phyloP scores from a whole-genome alignment of 2,797 vertebrate species.

The Amblyraja radiata region DNA sequence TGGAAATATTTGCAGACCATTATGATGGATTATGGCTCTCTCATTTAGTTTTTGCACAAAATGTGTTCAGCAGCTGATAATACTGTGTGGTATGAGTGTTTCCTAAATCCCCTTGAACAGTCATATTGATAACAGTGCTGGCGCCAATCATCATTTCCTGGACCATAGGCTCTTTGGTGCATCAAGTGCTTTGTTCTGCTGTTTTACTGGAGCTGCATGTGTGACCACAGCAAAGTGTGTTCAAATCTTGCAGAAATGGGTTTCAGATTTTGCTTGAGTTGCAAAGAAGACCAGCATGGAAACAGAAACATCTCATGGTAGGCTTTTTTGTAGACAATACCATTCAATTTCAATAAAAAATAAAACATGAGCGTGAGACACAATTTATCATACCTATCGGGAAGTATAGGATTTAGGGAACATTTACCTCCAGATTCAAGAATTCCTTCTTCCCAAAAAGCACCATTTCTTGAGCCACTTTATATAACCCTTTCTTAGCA shows the following conservation, averaged over 20 bases:
- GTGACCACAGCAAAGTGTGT: background rate
- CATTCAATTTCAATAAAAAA: too few relatives aligned
- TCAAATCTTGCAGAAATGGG: background rate
- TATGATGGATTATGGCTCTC: background rate
- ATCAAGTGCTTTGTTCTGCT: background rate
- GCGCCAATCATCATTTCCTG: background rate
- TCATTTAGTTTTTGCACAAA: background rate
- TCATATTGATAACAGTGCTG: background rate
- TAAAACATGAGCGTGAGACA: too few relatives aligned
- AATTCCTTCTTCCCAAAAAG: too few relatives aligned
- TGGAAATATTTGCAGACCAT: background rate
- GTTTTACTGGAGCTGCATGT: background rate
- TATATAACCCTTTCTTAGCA: too few relatives aligned
- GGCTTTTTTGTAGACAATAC: too few relatives aligned
- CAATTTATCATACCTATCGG: too few relatives aligned
- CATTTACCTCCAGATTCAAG: too few relatives aligned
- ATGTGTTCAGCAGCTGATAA: background rate
- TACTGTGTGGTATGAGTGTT: background rate
- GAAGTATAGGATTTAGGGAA: too few relatives aligned
- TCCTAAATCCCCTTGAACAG: background rate
- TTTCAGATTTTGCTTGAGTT: background rate
- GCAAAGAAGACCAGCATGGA: background rate
- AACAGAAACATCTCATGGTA: too few relatives aligned
- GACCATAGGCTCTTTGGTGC: background rate
- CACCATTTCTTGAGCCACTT: too few relatives aligned